phyloP scores from a whole-genome alignment of 1,140 invertebrate genomes.

The Anoplophora glabripennis region DNA sequence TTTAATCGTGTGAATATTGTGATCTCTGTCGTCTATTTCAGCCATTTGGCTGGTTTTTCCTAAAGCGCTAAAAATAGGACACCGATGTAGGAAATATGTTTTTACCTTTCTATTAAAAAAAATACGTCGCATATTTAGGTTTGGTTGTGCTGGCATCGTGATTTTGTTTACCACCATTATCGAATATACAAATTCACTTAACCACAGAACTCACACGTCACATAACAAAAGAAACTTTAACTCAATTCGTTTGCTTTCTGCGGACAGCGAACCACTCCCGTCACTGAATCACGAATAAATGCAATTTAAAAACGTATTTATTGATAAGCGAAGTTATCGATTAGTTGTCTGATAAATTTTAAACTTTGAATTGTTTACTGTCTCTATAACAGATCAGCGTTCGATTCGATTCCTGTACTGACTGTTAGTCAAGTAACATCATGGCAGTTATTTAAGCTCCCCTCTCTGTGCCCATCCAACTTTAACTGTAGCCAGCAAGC shows the following conservation, averaged over 20 bases:
- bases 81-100: neutral
- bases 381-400: slow-evolving; percentile 12
- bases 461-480: slow-evolving; percentile 20
- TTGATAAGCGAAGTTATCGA: too few species aligned
- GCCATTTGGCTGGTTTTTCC: neutral
- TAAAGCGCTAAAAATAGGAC: neutral
- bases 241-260: too few species aligned
- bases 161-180: slow-evolving; percentile 40
- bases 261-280: too few species aligned
- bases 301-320: too few species aligned
- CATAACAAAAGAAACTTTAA: slow-evolving; percentile 21
- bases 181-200: slow-evolving; percentile 11
- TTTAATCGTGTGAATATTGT: too few species aligned
- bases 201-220: slow-evolving; percentile 4
- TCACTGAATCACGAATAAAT: too few species aligned
- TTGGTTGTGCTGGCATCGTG: slow-evolving; percentile 35
- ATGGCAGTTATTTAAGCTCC: slow-evolving; percentile 27
- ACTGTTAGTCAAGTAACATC: slow-evolving; percentile 20
- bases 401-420: slow-evolving; percentile 11
- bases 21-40: too few species aligned
- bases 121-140: slow-evolving; percentile 35
- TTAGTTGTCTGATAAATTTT: too few species aligned
- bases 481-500: slow-evolving; percentile 3
- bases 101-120: slow-evolving; percentile 36
- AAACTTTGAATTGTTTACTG: too few species aligned